Conservation (phyloP, 1,140 invertebrate species). For the Drosophila kurseongensis region DNA sequence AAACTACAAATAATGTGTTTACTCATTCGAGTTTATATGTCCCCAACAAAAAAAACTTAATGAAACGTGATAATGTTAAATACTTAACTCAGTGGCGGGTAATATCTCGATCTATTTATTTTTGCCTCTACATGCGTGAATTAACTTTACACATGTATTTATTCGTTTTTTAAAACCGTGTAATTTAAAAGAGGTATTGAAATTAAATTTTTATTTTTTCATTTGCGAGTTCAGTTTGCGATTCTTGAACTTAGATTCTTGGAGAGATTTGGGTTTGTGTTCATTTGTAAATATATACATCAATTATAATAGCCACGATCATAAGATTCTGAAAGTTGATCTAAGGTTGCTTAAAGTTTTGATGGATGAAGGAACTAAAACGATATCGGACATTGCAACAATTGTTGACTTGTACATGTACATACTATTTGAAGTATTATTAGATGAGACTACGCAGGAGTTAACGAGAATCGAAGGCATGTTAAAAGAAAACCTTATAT, state of each 20-base stretch:
- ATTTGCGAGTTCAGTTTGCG: constrained; percentile 10
- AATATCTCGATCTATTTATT: constrained; percentile 48
- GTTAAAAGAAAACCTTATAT: not conserved
- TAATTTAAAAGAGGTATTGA: not conserved
- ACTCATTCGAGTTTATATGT: constrained; percentile 37
- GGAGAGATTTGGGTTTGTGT: constrained; percentile 8
- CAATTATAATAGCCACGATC: constrained; percentile 20
- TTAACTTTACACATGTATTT: not conserved
- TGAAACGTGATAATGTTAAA: constrained; percentile 74
- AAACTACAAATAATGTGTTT: constrained; percentile 64
- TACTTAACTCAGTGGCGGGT: constrained; percentile 81
- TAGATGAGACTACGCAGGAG: constrained; percentile 49
- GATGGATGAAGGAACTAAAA: not conserved
- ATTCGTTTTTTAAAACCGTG: too few species aligned
- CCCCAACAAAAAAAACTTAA: constrained; percentile 39
- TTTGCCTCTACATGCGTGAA: constrained; percentile 5
- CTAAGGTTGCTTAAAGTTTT: constrained; percentile 9
- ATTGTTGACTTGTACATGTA: constrained; percentile 62
- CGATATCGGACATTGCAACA: constrained; percentile 17
- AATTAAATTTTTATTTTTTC: not conserved
- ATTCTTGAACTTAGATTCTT: constrained; percentile 8
- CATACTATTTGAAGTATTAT: constrained; percentile 75
- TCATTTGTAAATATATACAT: constrained; percentile 41
- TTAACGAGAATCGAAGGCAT: constrained; percentile 14
- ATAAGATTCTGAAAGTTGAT: not conserved